Evolutionary conservation across 2,797 vertebrate genomes (phyloP).

Genomic region (Acomys russatus): DNA sequence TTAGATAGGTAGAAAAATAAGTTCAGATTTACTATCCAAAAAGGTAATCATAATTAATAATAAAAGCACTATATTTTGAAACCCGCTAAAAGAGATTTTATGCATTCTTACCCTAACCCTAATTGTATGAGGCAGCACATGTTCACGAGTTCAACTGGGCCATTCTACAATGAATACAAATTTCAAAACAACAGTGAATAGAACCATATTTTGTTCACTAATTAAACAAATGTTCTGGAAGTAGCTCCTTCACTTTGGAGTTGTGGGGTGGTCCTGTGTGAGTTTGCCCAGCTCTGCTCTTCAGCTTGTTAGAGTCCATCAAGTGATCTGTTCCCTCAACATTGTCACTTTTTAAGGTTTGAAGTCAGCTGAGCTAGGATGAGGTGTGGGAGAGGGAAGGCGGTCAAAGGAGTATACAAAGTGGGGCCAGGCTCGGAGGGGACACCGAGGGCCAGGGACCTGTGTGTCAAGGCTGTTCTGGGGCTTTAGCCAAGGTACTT

Average conservation of each 20-base stretch:
- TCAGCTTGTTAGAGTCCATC: neutral
- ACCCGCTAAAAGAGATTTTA: neutral
- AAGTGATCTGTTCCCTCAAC: neutral
- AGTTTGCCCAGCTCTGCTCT: neutral
- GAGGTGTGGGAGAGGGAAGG: neutral
- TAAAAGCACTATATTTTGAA: neutral
- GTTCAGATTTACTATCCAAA: neutral
- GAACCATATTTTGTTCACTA: neutral
- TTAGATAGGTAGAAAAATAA: neutral
- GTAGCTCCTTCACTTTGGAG: neutral
- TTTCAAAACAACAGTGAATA: neutral
- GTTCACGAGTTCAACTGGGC: neutral
- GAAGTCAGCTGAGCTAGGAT: neutral
- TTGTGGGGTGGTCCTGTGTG: neutral
- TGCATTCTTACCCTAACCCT: neutral
- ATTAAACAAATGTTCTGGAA: neutral
- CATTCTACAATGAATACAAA: neutral
- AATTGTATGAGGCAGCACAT: neutral
- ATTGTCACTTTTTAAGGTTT: neutral
- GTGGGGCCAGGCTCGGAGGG: neutral
- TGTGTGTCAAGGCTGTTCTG: neutral
- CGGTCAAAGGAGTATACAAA: neutral
- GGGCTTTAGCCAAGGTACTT: neutral
- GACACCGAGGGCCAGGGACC: accelerated
- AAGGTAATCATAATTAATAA: neutral